Percentiles rank a stretch among this genome's conserved stretches.
phyloP scores from a whole-genome alignment of 2,888 invertebrate species.

The Ischnura elegans region DNA sequence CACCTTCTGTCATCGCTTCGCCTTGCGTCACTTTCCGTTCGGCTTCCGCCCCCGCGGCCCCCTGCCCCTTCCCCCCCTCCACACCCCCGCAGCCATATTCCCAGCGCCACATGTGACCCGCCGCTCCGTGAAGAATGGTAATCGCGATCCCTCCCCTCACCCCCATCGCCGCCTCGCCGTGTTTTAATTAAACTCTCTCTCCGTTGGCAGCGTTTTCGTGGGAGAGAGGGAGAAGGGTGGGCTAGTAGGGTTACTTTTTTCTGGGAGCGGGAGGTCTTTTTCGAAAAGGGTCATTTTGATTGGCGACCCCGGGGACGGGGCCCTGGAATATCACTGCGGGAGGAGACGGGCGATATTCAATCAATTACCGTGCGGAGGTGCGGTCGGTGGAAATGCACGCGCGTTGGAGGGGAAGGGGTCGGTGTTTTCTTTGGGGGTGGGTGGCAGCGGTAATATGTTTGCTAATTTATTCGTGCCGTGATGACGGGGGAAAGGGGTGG shows the following conservation, averaged over 20 bases:
- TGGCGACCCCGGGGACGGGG: background rate
- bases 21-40: background rate
- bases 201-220: background rate
- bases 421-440: background rate
- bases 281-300: background rate
- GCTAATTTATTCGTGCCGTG: background rate
- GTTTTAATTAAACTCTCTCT: constrained; percentile 64
- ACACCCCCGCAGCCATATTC: background rate
- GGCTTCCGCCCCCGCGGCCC: background rate
- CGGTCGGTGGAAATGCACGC: background rate
- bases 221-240: background rate
- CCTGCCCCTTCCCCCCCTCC: background rate
- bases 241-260: background rate
- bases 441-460: background rate
- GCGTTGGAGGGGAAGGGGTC: constrained; percentile 22
- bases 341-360: constrained; percentile 39
- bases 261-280: background rate
- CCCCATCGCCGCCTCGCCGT: background rate
- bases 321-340: too few species aligned
- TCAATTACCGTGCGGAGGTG: constrained; percentile 39
- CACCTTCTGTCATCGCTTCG: background rate
- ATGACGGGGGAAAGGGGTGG: too few species aligned
- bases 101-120: background rate
- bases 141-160: background rate
- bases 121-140: constrained; percentile 51